phyloP scores from a whole-genome alignment of 2,797 vertebrate genomes.

The Prionace glauca region DNA sequence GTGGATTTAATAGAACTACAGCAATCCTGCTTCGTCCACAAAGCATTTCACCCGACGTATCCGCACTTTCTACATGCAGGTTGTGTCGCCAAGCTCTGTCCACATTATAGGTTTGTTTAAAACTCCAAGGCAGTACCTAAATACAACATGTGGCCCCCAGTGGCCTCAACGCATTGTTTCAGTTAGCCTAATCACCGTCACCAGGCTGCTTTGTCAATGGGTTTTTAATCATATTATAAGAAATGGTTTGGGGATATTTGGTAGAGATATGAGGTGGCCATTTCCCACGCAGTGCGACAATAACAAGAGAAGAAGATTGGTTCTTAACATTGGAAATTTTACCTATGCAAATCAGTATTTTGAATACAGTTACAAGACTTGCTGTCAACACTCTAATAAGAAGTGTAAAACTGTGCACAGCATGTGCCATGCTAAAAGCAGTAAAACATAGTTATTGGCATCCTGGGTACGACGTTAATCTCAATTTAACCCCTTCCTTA shows the following conservation, averaged over 20 bases:
- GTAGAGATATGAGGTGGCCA: neutral
- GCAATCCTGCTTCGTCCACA: too few species aligned
- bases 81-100: neutral
- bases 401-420: neutral
- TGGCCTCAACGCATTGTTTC: neutral
- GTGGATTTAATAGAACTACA: too few species aligned
- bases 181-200: neutral
- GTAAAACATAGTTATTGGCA: neutral
- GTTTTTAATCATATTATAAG: neutral
- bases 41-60: neutral
- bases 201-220: neutral
- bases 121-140: neutral
- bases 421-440: neutral
- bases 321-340: neutral
- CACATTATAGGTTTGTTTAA: neutral
- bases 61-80: neutral
- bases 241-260: neutral
- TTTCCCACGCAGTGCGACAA: neutral
- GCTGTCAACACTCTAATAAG: neutral
- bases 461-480: neutral
- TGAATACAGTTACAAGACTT: neutral
- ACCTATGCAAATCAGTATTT: neutral
- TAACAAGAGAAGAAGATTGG: neutral
- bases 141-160: neutral
- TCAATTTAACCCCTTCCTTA: neutral